Evolutionary conservation across 30 jellyfish, hydroid and myxozoan species (phyloP).

Genomic region (Aurelia sp.): DNA sequence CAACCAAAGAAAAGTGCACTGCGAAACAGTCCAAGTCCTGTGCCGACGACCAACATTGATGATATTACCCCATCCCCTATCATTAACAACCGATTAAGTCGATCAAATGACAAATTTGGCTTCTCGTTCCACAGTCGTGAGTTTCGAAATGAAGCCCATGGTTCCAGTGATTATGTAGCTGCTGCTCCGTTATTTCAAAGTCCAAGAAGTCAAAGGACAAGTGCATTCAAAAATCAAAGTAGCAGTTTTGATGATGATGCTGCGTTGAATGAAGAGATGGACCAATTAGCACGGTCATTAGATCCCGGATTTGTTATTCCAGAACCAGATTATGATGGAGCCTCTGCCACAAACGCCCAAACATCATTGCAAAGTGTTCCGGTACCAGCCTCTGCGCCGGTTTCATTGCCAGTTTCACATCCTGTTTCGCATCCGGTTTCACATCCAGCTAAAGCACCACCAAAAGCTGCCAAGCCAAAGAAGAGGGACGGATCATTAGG

Average conservation of each 20-base stretch:
- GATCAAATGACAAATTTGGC: neutral
- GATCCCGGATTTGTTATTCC: constrained; percentile 48
- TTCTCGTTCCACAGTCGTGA: neutral
- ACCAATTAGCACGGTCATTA: constrained; percentile 33
- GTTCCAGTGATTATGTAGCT: neutral
- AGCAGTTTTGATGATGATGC: constrained; percentile 47
- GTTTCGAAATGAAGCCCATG: neutral
- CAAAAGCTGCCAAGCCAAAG: constrained; percentile 4
- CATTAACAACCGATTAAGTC: neutral
- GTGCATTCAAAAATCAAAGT: neutral
- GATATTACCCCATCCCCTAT: neutral
- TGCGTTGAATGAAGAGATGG: constrained; percentile 33
- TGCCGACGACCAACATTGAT: neutral
- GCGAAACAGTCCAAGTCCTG: constrained; percentile 70
- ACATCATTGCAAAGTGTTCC: neutral
- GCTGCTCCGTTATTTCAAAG: neutral
- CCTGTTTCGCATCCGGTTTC: neutral
- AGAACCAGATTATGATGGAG: constrained; percentile 64
- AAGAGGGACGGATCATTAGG: constrained; percentile 48
- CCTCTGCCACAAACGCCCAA: neutral
- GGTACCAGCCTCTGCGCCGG: neutral
- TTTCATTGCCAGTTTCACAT: neutral
- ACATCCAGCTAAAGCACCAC: neutral
- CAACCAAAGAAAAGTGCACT: constrained; percentile 54
- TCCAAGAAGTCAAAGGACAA: neutral